Conservation (phyloP, 1,140 invertebrate genomes). For the Phocides pigmalion region DNA sequence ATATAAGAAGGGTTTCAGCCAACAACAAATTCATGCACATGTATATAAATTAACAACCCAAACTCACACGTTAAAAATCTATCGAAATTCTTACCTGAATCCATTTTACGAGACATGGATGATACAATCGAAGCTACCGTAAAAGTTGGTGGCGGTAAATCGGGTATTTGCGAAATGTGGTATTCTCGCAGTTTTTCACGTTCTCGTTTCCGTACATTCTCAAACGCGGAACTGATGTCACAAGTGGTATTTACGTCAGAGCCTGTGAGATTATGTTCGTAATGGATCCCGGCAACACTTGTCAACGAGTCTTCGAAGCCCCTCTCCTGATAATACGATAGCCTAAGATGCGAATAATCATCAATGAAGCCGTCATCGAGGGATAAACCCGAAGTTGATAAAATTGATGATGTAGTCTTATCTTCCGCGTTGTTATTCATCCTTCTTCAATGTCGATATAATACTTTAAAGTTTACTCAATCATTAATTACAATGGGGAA, state of each 20-base stretch:
- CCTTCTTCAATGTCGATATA: constrained; percentile 13
- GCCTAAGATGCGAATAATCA: constrained; percentile 64
- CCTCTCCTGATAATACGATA: constrained; percentile 62
- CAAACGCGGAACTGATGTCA: constrained; percentile 35
- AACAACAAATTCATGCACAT: constrained; percentile 26
- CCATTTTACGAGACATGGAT: constrained; percentile 53
- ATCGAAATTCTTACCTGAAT: constrained; percentile 37
- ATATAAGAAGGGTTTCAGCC: no score
- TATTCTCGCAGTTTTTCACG: constrained; percentile 48
- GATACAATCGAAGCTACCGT: constrained; percentile 61
- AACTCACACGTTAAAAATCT: no score
- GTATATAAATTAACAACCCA: no score
- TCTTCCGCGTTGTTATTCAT: constrained; percentile 38
- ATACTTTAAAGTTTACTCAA: no score
- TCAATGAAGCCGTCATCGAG: constrained; percentile 54
- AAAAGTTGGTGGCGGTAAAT: constrained; percentile 60
- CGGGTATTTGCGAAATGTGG: constrained; percentile 61
- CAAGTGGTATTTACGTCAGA: constrained; percentile 19
- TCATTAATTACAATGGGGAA: no score
- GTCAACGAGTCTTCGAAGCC: constrained; percentile 10
- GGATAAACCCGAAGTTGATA: constrained; percentile 29
- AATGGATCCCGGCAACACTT: constrained; percentile 13
- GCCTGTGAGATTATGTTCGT: constrained; percentile 4
- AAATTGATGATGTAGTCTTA: constrained; percentile 33
- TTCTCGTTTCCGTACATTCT: background rate